A percentile compares a stretch with the other conserved stretches of the same genome.
These are phyloP conservation scores for Dryocosmus kuriphilus DNA, from an alignment of 2,888 invertebrate species.

Conservation along the genomic window DNA sequence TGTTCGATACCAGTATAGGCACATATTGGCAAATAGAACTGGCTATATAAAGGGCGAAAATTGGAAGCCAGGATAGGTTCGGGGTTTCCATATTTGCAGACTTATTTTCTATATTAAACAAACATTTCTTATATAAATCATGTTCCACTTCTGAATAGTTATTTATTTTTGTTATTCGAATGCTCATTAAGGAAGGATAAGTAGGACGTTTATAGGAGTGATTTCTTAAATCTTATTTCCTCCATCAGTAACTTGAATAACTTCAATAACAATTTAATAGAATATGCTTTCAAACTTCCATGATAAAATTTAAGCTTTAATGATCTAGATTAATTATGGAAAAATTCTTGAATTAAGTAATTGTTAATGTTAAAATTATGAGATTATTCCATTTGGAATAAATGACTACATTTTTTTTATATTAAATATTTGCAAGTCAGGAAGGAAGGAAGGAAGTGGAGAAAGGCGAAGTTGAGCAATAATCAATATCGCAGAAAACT, in stretches of 20 bases:
- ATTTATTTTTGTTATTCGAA: conserved; percentile 7
- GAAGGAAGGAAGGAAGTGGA: conserved; percentile 5
- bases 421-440: neutral
- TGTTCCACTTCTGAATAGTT: conserved; percentile 34
- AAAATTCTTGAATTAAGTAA: neutral
- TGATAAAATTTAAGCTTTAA: neutral
- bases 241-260: conserved; percentile 1
- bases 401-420: neutral
- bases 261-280: conserved; percentile 23
- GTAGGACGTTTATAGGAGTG: conserved; percentile 28
- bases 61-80: conserved; percentile 12
- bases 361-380: neutral
- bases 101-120: conserved; percentile 36
- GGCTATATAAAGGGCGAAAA: conserved; percentile 42
- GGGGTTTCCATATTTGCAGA: conserved; percentile 44
- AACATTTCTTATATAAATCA: conserved; percentile 17
- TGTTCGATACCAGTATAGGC: conserved; percentile 40
- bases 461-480: conserved; percentile 34
- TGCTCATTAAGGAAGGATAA: conserved; percentile 26
- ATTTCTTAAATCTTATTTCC: conserved; percentile 1
- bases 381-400: neutral
- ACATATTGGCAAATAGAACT: conserved; percentile 43
- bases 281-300: conserved; percentile 8
- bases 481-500: conserved; percentile 31
- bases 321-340: neutral